Evolutionary conservation across 2,888 invertebrate genomes (phyloP), one percentile per base, ranked within the genome.

Genomic region (Caenorhabditis angaria): DNA sequence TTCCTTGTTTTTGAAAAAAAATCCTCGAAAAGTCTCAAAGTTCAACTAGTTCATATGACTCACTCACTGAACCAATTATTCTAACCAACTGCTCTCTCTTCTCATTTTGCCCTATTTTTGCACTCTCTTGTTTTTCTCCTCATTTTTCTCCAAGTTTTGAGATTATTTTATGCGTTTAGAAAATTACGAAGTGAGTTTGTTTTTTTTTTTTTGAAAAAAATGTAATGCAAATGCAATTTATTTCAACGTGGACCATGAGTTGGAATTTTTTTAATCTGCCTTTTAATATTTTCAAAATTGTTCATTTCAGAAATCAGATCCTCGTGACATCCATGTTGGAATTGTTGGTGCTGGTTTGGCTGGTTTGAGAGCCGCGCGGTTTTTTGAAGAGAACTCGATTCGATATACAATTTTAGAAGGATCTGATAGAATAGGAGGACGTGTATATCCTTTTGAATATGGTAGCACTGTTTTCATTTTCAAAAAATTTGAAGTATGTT

Each of bases 371-470:
- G 74, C 78, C 12, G 78, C 78, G 25, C 61, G 57, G 10, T 58
- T 65, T 24, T 61, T 80, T 18, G 68, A 76, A 47, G 59, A 77
- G 57, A 56, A 56, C 14, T 59, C 54, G 1, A 27, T 80, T 12
- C 61, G 73, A 12, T 77, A 74, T 29, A 28, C 55, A 1, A 59
- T 83, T 12, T 62, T 82, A 25, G 85, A 85, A 70, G 85, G 78
- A 8, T 70, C 81, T 4, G 50, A 71, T 56, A 62, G 85, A 25
- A 63, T 85, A 8, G 85, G 85, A 25, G 85, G 85, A 25, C 64
- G 85, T 8, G 78, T 85, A 4, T 82, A 55, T 51, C 83, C 85
- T 3, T 69, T 85, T 22, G 28, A 61, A 55, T 77, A 77, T 61
- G 66, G 82, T 77, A 12, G n/a, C n/a, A 64, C 61, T 65, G 55